These are phyloP conservation scores for Norana najaformis DNA, from an alignment of 2,888 invertebrate genomes.

Conservation along the genomic window DNA sequence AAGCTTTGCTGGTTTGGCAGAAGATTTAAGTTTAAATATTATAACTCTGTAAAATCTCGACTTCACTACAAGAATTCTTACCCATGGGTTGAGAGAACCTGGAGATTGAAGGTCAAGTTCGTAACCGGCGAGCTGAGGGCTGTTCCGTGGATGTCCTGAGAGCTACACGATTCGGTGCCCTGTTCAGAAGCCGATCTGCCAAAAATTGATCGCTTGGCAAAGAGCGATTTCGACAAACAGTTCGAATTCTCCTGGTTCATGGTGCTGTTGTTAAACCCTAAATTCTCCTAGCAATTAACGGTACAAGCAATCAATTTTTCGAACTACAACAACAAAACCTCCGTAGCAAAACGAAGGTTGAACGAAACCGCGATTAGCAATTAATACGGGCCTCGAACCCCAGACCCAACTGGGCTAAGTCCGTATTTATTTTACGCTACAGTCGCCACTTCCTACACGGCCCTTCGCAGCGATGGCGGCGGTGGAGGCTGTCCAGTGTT, in stretches of 20 bases:
- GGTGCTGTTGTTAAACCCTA: background rate
- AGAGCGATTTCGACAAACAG: background rate
- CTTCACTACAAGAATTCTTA: background rate
- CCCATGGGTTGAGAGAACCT: conserved; percentile 17
- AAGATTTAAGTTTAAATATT: too few species aligned
- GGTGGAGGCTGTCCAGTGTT: too few species aligned
- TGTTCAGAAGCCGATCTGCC: background rate
- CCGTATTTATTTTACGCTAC: background rate
- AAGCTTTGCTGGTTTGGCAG: background rate
- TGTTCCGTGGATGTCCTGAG: background rate
- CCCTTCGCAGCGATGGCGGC: background rate
- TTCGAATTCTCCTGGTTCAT: background rate
- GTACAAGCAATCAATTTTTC: background rate
- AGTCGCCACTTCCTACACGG: conserved; percentile 10
- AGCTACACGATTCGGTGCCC: background rate
- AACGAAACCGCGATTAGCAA: background rate
- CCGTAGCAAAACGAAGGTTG: background rate
- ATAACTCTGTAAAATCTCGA: background rate
- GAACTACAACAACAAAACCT: background rate
- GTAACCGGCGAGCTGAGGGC: background rate
- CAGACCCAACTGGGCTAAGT: background rate
- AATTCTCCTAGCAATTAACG: background rate
- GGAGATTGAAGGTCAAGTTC: conserved; percentile 18
- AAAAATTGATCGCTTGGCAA: background rate
- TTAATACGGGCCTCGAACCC: background rate